These are phyloP conservation scores for Zoanthus sansibaricus DNA, from an alignment of 92 coral and sea anemone species.

Conservation along the genomic window DNA sequence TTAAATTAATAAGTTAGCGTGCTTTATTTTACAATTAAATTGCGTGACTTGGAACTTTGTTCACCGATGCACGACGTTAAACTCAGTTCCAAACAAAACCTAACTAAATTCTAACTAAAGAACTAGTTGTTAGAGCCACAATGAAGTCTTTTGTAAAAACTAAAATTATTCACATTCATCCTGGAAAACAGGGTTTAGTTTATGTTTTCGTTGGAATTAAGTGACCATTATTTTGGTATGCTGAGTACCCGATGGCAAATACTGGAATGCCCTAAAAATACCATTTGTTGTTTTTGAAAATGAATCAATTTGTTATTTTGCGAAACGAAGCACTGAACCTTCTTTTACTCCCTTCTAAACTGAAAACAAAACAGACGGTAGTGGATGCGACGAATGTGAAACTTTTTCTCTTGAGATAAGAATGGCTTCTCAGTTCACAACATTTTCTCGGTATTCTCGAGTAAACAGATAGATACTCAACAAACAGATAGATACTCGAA, in stretches of 20 bases:
- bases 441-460: not conserved
- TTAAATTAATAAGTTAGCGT: too few relatives aligned
- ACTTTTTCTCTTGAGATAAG: not conserved
- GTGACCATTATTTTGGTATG: constrained; percentile 44
- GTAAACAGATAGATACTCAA: not conserved
- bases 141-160: not conserved
- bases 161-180: not conserved
- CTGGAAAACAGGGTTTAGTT: not conserved
- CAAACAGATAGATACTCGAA: too few relatives aligned
- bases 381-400: not conserved
- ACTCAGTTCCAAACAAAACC: not conserved
- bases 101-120: not conserved
- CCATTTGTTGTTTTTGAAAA: not conserved
- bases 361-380: not conserved
- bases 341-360: not conserved
- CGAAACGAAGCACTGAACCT: not conserved
- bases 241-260: not conserved
- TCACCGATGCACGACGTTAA: not conserved
- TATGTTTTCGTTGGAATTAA: not conserved
- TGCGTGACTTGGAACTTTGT: too few relatives aligned
- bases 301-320: not conserved
- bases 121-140: not conserved
- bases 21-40: too few relatives aligned
- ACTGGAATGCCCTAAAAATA: not conserved
- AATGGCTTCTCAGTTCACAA: not conserved